phyloP scores from a whole-genome alignment of 2,888 invertebrate species.

The Oxytorus armatus region DNA sequence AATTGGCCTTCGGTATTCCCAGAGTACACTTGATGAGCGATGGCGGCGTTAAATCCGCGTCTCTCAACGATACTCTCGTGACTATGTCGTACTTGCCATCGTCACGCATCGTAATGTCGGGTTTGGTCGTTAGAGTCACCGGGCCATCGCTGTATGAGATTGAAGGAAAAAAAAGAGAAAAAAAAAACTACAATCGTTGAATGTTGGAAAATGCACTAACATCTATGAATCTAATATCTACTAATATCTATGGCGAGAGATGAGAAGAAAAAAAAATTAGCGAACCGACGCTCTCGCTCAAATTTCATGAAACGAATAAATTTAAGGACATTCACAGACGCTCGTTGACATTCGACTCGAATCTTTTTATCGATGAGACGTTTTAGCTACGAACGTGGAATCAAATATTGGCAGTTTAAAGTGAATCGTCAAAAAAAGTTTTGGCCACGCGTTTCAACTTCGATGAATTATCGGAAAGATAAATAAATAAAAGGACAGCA shows the following conservation, averaged over 20 bases:
- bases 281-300: too few relatives aligned
- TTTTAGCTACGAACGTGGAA: too few relatives aligned
- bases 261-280: too few relatives aligned
- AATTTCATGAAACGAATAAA: too few relatives aligned
- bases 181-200: background rate
- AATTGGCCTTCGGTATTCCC: slow-evolving; percentile 79
- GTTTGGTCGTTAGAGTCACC: slow-evolving; percentile 72
- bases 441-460: background rate
- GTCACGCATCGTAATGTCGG: slow-evolving; percentile 74
- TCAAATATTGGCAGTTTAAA: too few relatives aligned
- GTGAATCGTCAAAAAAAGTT: too few relatives aligned
- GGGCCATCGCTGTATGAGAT: slow-evolving; percentile 67
- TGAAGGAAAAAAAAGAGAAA: background rate
- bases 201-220: too few relatives aligned
- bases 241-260: too few relatives aligned
- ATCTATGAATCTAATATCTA: too few relatives aligned
- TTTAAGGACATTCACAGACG: too few relatives aligned
- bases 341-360: too few relatives aligned
- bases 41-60: slow-evolving; percentile 77
- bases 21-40: slow-evolving; percentile 80
- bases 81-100: slow-evolving; percentile 79
- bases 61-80: slow-evolving; percentile 78
- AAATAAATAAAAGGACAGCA: background rate
- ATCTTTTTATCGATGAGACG: too few relatives aligned
- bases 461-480: background rate